Conservation (phyloP, 2,888 invertebrate genomes). For the Octodonta nipae region DNA sequence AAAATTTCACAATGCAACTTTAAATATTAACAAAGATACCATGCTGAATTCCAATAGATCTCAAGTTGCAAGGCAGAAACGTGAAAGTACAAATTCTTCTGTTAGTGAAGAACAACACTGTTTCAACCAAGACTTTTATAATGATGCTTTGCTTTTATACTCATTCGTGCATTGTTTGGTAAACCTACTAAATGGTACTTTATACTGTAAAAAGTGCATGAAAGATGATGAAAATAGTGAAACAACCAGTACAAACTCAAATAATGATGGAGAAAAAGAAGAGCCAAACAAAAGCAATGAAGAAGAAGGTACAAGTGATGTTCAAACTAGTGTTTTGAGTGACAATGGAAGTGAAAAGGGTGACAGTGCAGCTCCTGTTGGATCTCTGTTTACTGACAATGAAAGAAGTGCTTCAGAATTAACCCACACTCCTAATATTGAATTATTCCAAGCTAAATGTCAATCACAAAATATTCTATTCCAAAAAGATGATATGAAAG, state of each 20-base stretch:
- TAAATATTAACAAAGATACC: background rate
- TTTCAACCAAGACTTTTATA: constrained; percentile 19
- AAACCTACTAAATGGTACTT: constrained; percentile 20
- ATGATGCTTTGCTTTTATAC: constrained; percentile 25
- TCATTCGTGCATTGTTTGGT: constrained; percentile 28
- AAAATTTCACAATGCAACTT: constrained; percentile 8
- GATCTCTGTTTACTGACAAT: constrained; percentile 11
- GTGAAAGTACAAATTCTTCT: constrained; percentile 8
- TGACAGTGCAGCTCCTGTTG: constrained; percentile 11
- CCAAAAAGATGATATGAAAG: background rate
- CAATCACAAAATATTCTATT: background rate
- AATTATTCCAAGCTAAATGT: constrained; percentile 15
- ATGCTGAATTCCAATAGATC: background rate
- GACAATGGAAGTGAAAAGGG: constrained; percentile 11
- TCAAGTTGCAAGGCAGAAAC: constrained; percentile 6
- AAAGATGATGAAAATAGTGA: constrained; percentile 4
- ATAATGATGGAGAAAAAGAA: constrained; percentile 1
- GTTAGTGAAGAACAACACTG: constrained; percentile 13
- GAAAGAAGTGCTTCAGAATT: constrained; percentile 4
- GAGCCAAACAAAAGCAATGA: constrained; percentile 7
- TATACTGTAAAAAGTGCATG: constrained; percentile 19
- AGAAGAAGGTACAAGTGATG: constrained; percentile 6
- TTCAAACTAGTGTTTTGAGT: too few species aligned
- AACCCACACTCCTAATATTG: constrained; percentile 11
- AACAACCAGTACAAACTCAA: constrained; percentile 4